Conservation (phyloP, 2,113 vertebrate species). For the Lynx canadensis region DNA sequence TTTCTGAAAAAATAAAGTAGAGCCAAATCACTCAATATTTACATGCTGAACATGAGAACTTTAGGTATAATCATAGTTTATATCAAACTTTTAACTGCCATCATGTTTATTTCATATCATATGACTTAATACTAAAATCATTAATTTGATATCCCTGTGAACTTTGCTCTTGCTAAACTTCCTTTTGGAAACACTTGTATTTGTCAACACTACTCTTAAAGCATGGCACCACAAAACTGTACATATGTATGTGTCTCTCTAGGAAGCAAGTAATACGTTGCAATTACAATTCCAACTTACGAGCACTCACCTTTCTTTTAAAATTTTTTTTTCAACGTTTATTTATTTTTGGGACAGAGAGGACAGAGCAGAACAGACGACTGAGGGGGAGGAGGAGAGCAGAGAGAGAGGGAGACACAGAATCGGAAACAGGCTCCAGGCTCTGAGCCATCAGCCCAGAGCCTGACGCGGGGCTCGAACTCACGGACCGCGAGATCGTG, state of each 20-base stretch:
- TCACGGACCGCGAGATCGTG: too few relatives aligned
- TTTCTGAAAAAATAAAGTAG: neutral
- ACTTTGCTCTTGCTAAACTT: neutral
- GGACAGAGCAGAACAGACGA: too few relatives aligned
- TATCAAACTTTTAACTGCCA: neutral
- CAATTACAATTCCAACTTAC: neutral
- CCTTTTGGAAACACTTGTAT: neutral
- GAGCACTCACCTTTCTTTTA: neutral
- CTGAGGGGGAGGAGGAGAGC: too few relatives aligned
- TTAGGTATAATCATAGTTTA: neutral
- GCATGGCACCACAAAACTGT: too few relatives aligned
- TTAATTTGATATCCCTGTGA: neutral
- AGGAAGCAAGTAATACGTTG: neutral
- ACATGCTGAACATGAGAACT: neutral
- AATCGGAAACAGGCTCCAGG: too few relatives aligned
- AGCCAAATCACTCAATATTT: neutral
- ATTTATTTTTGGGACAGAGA: too few relatives aligned
- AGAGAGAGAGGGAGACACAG: too few relatives aligned
- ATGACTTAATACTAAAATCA: too few relatives aligned
- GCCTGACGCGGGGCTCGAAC: too few relatives aligned
- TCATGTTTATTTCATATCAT: neutral
- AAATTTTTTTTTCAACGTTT: too few relatives aligned
- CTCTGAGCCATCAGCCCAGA: too few relatives aligned
- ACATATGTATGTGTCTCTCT: neutral
- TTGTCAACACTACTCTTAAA: neutral